Base-by-base conservation (phyloP, 2,113 vertebrate species). In the Labrus mixtus region DNA sequence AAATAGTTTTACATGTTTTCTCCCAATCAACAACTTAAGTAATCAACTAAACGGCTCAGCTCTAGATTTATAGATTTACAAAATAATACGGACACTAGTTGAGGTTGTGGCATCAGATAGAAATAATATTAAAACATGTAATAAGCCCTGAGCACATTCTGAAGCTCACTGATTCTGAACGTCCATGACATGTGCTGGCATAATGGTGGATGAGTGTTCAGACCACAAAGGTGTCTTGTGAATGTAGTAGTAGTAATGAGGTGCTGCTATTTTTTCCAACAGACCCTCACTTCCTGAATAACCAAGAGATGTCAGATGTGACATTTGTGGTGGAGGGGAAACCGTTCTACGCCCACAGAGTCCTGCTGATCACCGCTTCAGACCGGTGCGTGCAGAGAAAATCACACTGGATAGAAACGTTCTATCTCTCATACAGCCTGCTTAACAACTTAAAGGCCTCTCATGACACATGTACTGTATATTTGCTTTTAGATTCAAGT, bases 221-320 rank as follows among this genome's bases (percentile, higher is more conserved):
- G 33, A 17, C 37, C 19, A 17, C 11, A 55, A 48, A 46, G 12
- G 50, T 36, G 20, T 0, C 3, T 70, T 37, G 25, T 66, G 13
- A 62, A 58, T 58, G 11, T 13, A 55, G 22, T 64, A 55, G 22
- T 64, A 67, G 20, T 74, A 69, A 81, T 39, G 1, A 22, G 0
- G 0, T 63, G 8, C 13, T 68, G 8, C 7, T 78, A 29, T 25
- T 22, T 84, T 53, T 59, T 57, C 19, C 33, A 16, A 17, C 83
- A 99, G 98, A 99, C 82, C 97, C 97, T 62, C 97, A 98, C 88
- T 99, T 99, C 76, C 90, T 99, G 79, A 99, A 99, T 84, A 99
- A 99, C 78, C 95, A 94, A 68, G 98, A 99, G 74, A 99, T 99
- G 98, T 99, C 98, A 0, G 98, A 99, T 2, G 96, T 99, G 22